Base-by-base conservation (phyloP, 2,797 vertebrate species). In the Micromesistius poutassou region DNA sequence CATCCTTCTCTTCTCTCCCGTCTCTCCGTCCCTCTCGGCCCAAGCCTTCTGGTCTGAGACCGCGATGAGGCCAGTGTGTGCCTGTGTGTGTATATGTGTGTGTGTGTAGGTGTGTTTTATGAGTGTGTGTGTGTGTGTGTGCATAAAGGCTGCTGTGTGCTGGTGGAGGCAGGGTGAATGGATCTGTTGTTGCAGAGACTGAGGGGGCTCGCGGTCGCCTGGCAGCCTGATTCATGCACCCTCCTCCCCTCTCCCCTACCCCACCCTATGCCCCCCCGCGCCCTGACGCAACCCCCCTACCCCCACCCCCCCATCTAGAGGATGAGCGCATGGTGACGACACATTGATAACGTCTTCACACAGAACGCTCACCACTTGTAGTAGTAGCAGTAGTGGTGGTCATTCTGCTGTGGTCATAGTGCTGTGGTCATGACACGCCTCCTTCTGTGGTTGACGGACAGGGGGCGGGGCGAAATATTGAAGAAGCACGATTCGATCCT, bases 1-100 rank as follows among this genome's bases (percentile, higher is more conserved):
- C 66, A 76, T 77, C 75, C 77, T 76, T 74, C 35, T 33, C 75
- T 72, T 74, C 73, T 74, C 36, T 30, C 38, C 72, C 38, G 36
- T 42, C 28, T 19, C 70, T 22, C 30, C 38, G 13, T 13, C 73
- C 25, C 62, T 68, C 62, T 28, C 9, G n/a, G 62, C 62, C 25
- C 10, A 2, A 68, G 25, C 62, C 28, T 68, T 68, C n/a, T 68
- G 62, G 62, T 28, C 62, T 9, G 62, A 28, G 62, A 28, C 62
- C 9, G 62, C 8, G 25, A 68, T 68, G 62, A 68, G 62, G 62
- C 62, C 62, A 3, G 62, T 68, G 62, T 68, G 62, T 12, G n/a
- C 12, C 5, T 28, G 62, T 68, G 62, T 68, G 8, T 68, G 0
- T 12, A 16, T 68, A 9, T 66, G 25, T 68, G 62, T 28, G 62